Evolutionary conservation across 2,113 vertebrate genomes (phyloP), one percentile per base, ranked within the genome.

Genomic region (Myxocyprinus asiaticus): DNA sequence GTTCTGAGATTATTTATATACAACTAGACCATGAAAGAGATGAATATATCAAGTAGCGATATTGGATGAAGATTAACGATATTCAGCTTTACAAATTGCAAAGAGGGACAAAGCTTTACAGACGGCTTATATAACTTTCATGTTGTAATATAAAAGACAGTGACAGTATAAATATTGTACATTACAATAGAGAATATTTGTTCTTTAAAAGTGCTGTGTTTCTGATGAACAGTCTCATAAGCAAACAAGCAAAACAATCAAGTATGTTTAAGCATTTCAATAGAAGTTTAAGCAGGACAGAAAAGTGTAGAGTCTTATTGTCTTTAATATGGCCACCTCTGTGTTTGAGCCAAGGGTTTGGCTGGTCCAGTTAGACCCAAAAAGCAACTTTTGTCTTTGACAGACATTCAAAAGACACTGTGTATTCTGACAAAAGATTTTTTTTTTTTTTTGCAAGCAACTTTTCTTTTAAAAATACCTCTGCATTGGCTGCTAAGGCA

Each of bases 281-380:
- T 68, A 14, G 33, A 53, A 22, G 58, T 76, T 64, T 86, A 77
- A 86, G 80, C 85, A 82, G 80, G 80, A 86, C 65, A 45, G 61
- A 77, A 80, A 51, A 62, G 62, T 79, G 55, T 11, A 3, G 63
- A 73, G 76, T 59, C 17, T 59, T 69, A 55, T 59, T 69, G 7
- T 68, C 44, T 4, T 33, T 33, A 33, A 33, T 33, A 33, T 33
- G 22, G 22, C 22, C 22, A 33, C 22, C 22, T 33, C 22, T 33
- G 22, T 33, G 22, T 33, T 33, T 33, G 22, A 33, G 22, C 22
- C 22, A 33, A 33, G 22, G 22, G 22, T 33, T 33, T 33, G 22
- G 22, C 22, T 33, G 22, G 22, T 33, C 22, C 1, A 33, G 22
- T 33, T 33, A 33, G 22, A 33, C 22, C 22, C 22, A 33, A 33